Evolutionary conservation across 2,797 vertebrate species (phyloP).

Genomic region (Enteromius thamalakanensis): DNA sequence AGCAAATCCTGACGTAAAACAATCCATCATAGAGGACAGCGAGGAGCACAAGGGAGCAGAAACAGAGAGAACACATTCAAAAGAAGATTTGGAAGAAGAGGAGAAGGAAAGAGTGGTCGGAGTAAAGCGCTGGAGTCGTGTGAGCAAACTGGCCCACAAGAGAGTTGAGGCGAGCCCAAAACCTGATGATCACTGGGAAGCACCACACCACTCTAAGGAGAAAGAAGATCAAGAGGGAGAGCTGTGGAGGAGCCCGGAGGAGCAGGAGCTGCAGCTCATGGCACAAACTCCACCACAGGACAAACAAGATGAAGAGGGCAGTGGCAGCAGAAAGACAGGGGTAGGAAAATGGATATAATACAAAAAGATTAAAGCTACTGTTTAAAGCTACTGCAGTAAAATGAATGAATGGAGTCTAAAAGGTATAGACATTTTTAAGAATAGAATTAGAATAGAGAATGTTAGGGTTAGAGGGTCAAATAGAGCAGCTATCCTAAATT

Average conservation of each 20-base stretch:
- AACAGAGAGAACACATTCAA: conserved; percentile 51
- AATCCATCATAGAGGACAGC: conserved; percentile 56
- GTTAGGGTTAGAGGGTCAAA: too few species aligned
- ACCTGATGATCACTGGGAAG: conserved; percentile 59
- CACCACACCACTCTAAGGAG: conserved; percentile 82
- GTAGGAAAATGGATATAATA: conserved; percentile 65
- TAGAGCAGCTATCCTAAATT: neutral
- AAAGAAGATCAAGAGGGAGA: conserved; percentile 62
- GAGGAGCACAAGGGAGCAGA: conserved; percentile 60
- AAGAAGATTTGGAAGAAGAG: conserved; percentile 65
- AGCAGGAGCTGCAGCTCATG: conserved; percentile 80
- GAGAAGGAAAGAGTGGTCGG: conserved; percentile 71
- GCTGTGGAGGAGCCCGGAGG: conserved; percentile 70
- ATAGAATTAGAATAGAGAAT: too few species aligned
- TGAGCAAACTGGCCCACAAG: conserved; percentile 77
- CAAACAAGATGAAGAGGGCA: conserved; percentile 90
- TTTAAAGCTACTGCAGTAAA: too few species aligned
- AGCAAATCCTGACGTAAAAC: conserved; percentile 66
- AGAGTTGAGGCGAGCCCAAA: conserved; percentile 61
- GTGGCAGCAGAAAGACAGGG: conserved; percentile 87
- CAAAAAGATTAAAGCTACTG: too few species aligned
- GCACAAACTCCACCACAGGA: conserved; percentile 77
- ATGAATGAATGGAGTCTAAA: too few species aligned
- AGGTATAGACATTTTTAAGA: too few species aligned
- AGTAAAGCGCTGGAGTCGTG: conserved; percentile 76